phyloP scores from a whole-genome alignment of 2,888 invertebrate genomes.

The Seira sanloemensis region DNA sequence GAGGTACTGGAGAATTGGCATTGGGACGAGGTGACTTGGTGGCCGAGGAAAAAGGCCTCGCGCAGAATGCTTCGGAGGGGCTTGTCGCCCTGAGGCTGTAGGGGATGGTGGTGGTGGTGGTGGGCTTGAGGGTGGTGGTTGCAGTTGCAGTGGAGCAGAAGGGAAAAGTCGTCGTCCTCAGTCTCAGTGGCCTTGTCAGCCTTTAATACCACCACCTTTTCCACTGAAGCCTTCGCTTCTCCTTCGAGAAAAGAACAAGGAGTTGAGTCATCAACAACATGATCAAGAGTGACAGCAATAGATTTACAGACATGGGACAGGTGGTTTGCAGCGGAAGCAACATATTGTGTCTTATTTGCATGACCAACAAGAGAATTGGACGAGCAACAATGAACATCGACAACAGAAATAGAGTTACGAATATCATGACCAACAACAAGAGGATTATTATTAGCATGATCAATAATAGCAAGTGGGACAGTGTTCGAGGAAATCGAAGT shows the following conservation, averaged over 20 bases:
- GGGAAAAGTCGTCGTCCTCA: constrained; percentile 64
- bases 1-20: constrained; percentile 27
- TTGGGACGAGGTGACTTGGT: constrained; percentile 29
- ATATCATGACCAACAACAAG: constrained; percentile 35
- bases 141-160: constrained; percentile 40
- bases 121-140: constrained; percentile 16
- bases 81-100: constrained; percentile 5
- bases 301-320: constrained; percentile 39
- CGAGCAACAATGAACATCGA: constrained; percentile 26
- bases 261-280: constrained; percentile 39
- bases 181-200: constrained; percentile 70
- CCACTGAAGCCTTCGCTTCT: constrained; percentile 64
- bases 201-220: constrained; percentile 69
- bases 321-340: constrained; percentile 46
- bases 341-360: constrained; percentile 30
- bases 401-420: constrained; percentile 19
- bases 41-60: constrained; percentile 68
- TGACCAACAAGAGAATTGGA: constrained; percentile 28
- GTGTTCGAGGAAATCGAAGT: constrained; percentile 31
- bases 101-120: not conserved
- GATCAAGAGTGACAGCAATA: constrained; percentile 15
- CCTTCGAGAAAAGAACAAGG: constrained; percentile 66
- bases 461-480: constrained; percentile 3
- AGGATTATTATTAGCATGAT: constrained; percentile 23
- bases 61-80: constrained; percentile 64